Evolutionary conservation across 92 coral and sea anemone genomes (phyloP), one percentile per base, ranked within the genome.

Genomic region (Phymanthus crucifer): DNA sequence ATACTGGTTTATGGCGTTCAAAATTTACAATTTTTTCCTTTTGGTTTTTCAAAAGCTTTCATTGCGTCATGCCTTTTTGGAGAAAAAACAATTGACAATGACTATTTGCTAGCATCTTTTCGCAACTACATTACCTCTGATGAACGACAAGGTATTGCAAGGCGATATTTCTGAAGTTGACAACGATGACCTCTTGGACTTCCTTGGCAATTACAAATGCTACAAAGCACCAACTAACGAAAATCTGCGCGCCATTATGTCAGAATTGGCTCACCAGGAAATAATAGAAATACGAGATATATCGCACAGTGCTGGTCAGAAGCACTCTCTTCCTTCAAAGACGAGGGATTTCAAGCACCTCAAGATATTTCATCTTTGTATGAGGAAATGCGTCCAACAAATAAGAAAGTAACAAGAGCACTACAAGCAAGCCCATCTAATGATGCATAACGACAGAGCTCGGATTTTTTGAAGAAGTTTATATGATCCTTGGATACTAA

Each of bases 201-300:
- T 89, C 76, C 78, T 89, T 52, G 74, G 77, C 24, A 73, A 71
- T 72, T 83, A 73, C 57, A 83, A 86, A 38, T 64, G 87, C 82
- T 79, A 77, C 67, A 78, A 45, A 74, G 32, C 75, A 68, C 82
- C 80, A 35, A 85, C 85, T 35, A 66, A 69, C 78, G 81, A 74
- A 13, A 81, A 85, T 80, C 54, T 85, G 48, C 66, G 69, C 50
- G 64, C 65, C 23, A 82, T 89, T 58, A 69, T 89, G 29, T 69
- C 84, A 73, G 87, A 89, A 75, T 73, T 89, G 43, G 87, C 90
- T 26, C 90, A 89, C 52, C 87, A 89, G 78, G 93, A 89, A 67
- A 23, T 85, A 40, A 85, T 89, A 27, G 89, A 89, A 78, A 72
- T 64, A 87, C 93, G 7, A 47, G 83, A 52, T 89, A 86, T 73